Base-by-base conservation (phyloP, 1,140 invertebrate species). In the Drosophila saltans region DNA sequence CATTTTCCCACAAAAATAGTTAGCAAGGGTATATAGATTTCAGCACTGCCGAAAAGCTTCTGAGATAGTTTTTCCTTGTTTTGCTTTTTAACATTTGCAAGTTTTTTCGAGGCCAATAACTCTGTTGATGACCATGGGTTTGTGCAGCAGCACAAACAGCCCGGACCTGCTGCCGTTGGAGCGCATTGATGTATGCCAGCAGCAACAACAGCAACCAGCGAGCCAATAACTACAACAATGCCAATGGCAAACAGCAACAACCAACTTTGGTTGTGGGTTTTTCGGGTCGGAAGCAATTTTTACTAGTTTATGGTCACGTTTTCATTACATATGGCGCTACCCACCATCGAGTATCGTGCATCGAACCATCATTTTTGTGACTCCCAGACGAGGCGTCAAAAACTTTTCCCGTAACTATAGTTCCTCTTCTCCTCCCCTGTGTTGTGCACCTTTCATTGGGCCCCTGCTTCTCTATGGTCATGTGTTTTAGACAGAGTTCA, bases 41-140 rank as follows among this genome's bases (percentile, higher is more conserved):
- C 61, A 36, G 36, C 69, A 40, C 21, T 1, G 6, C 4, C 2
- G 45, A 48, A 21, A 1, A 21, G 6, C 5, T 21, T 21, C n/a
- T 7, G 43, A 21, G 45, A 74, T 73, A 76, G 78, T 75, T 77
- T 69, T 75, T 59, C 59, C 10, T 59, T 69, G 66, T 62, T 63
- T 69, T 66, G 69, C 75, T 85, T 84, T 85, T 85, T 86, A 86
- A 77, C 84, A 86, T 88, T 86, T 78, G 80, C 83, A 60, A 80
- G 69, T 88, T 78, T 77, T 78, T 86, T 86, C 80, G 83, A 88
- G 83, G 83, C 83, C 83, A 86, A 89, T 86, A 86, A 80, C 83
- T 80, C 77, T 80, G 83, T 60, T 74, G 83, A 88, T 88, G 83
- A 80, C 83, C 83, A 80, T 88, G 83, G 84, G 69, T 80, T 62